Evolutionary conservation across 2,888 invertebrate genomes (phyloP).

Genomic region (Nomada flava): DNA sequence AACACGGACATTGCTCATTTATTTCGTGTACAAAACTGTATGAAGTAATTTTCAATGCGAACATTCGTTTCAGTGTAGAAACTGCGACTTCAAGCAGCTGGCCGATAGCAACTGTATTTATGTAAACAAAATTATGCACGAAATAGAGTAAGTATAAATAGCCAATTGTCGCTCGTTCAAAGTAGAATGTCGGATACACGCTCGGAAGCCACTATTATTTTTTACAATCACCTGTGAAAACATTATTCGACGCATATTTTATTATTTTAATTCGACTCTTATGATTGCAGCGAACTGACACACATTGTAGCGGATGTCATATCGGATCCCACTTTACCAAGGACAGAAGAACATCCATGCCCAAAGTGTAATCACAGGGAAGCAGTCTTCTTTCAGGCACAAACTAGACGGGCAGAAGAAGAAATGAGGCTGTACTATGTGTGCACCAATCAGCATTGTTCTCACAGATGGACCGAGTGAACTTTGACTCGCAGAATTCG

Average conservation of each 20-base stretch:
- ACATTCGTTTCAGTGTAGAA: conserved; percentile 89
- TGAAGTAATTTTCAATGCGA: not conserved
- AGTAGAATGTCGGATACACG: not conserved
- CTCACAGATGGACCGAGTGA: conserved; percentile 98
- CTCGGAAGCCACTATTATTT: too few relatives aligned
- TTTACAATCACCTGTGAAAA: not conserved
- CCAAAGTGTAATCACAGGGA: conserved; percentile 97
- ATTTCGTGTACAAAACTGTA: too few relatives aligned
- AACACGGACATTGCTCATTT: not conserved
- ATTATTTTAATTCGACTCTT: not conserved
- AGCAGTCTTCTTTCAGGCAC: conserved; percentile 99
- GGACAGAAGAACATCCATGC: conserved; percentile 99
- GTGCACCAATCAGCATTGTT: conserved; percentile 95
- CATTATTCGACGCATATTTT: not conserved
- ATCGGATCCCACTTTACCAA: conserved; percentile 98
- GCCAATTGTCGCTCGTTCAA: not conserved
- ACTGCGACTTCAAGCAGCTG: conserved; percentile 98
- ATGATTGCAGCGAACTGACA: conserved; percentile 92
- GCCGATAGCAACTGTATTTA: conserved; percentile 99
- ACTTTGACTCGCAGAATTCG: not conserved
- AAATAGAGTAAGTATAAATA: conserved; percentile 93
- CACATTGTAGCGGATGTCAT: conserved; percentile 99
- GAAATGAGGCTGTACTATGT: conserved; percentile 99
- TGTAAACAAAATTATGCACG: conserved; percentile 99
- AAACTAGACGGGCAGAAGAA: conserved; percentile 98